A percentile compares a stretch with the other conserved stretches of the same genome.
Evolutionary conservation across 2,888 invertebrate genomes (phyloP).

Genomic region (Gibbula magus): DNA sequence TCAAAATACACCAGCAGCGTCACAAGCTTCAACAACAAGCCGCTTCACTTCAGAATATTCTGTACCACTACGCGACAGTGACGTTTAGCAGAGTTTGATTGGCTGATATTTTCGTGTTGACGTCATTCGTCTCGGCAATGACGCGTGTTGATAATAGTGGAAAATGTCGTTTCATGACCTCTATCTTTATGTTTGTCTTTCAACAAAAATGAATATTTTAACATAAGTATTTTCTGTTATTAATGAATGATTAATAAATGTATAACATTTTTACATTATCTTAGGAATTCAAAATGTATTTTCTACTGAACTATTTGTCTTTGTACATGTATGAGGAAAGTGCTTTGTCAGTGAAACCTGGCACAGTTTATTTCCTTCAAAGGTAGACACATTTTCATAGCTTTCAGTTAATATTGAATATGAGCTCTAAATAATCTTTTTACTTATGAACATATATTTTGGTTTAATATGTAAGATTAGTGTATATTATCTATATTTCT

Average conservation of each 20-base stretch:
- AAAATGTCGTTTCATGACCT: slow-evolving; percentile 29
- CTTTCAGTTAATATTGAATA: too few species aligned
- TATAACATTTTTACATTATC: not conserved
- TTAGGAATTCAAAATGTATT: not conserved
- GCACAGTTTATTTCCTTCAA: too few species aligned
- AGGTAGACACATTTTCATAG: too few species aligned
- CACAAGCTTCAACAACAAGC: slow-evolving; percentile 67
- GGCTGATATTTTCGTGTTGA: slow-evolving; percentile 46
- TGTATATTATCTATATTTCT: too few species aligned
- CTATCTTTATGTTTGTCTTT: not conserved
- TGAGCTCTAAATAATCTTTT: too few species aligned
- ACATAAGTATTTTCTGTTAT: not conserved
- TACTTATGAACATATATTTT: too few species aligned
- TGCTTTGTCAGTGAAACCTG: not conserved
- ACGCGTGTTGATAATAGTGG: slow-evolving; percentile 37
- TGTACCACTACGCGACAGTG: slow-evolving; percentile 54
- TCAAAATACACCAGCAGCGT: slow-evolving; percentile 74
- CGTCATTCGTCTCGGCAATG: slow-evolving; percentile 52
- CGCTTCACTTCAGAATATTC: slow-evolving; percentile 48
- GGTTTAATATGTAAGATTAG: too few species aligned
- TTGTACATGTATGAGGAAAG: not conserved
- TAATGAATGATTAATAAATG: not conserved
- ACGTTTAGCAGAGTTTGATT: slow-evolving; percentile 40
- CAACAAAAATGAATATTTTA: not conserved
- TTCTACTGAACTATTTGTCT: not conserved